Evolutionary conservation across 2,113 vertebrate genomes (phyloP).

Genomic region (Raja brachyura): DNA sequence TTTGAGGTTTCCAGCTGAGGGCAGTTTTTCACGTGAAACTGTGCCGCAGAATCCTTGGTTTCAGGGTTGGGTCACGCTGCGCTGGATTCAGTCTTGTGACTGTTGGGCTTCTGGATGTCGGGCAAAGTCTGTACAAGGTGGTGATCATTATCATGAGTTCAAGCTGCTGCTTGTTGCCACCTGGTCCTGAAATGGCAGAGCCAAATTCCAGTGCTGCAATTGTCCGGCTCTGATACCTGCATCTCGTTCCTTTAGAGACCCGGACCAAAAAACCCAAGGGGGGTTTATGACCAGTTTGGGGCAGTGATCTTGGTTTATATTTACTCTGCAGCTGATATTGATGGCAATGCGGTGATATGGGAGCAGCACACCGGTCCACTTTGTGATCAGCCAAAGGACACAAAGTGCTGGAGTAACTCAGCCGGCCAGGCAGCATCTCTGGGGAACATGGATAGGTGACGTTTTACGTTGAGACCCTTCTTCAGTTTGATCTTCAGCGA

Average conservation of each 20-base stretch:
- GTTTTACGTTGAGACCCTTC: too few relatives aligned
- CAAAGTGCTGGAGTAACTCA: too few relatives aligned
- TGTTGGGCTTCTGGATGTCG: not conserved
- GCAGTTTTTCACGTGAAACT: not conserved
- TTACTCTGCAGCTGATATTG: not conserved
- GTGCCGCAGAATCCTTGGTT: not conserved
- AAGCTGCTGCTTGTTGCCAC: not conserved
- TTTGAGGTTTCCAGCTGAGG: not conserved
- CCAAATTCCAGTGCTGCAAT: not conserved
- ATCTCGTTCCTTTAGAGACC: not conserved
- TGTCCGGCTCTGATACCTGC: too few relatives aligned
- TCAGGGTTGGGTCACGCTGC: not conserved
- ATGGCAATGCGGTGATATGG: not conserved
- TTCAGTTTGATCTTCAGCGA: not conserved
- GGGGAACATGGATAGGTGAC: too few relatives aligned
- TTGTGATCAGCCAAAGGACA: too few relatives aligned
- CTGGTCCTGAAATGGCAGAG: not conserved
- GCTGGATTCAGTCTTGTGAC: not conserved
- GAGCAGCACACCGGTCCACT: not conserved
- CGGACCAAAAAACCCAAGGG: not conserved
- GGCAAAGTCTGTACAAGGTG: not conserved
- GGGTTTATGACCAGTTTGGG: not conserved
- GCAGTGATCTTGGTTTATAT: not conserved
- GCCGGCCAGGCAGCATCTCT: too few relatives aligned
- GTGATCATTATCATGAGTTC: not conserved